Conservation (phyloP, 2,797 vertebrate genomes). For the Trachurus trachurus region DNA sequence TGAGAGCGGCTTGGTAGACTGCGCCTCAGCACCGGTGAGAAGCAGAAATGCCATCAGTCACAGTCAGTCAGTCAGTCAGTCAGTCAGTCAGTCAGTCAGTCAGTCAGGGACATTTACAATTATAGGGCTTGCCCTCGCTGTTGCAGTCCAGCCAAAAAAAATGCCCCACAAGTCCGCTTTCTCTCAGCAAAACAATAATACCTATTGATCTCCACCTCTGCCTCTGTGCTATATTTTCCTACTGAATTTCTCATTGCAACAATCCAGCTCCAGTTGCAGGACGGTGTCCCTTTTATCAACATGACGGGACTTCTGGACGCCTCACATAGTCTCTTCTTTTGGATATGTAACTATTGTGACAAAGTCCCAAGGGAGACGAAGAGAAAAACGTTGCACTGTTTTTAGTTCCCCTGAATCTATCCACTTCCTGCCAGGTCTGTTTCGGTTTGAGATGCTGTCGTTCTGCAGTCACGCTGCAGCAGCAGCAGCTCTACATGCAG, state of each 20-base stretch:
- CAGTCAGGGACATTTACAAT: no score
- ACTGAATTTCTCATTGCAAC: background rate
- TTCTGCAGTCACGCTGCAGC: constrained; percentile 40
- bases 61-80: no score
- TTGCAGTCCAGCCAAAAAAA: background rate
- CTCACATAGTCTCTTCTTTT: constrained; percentile 10
- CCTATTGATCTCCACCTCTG: background rate
- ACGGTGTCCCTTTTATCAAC: constrained; percentile 13
- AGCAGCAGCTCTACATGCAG: constrained; percentile 45
- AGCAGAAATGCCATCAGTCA: no score
- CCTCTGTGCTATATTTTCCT: background rate
- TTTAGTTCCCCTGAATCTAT: constrained; percentile 47
- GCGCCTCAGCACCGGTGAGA: no score
- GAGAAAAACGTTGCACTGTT: constrained; percentile 35
- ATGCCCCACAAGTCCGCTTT: background rate
- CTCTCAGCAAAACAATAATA: background rate
- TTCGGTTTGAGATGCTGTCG: constrained; percentile 21
- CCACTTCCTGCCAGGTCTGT: background rate
- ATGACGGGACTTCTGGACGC: background rate
- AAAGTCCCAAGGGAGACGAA: constrained; percentile 37
- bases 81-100: no score
- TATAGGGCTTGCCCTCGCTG: no score
- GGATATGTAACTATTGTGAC: constrained; percentile 22
- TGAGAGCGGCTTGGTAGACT: no score
- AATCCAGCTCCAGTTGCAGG: background rate